Evolutionary conservation across 2,888 invertebrate genomes (phyloP), one percentile per base, ranked within the genome.

Genomic region (Tetranychus piercei): DNA sequence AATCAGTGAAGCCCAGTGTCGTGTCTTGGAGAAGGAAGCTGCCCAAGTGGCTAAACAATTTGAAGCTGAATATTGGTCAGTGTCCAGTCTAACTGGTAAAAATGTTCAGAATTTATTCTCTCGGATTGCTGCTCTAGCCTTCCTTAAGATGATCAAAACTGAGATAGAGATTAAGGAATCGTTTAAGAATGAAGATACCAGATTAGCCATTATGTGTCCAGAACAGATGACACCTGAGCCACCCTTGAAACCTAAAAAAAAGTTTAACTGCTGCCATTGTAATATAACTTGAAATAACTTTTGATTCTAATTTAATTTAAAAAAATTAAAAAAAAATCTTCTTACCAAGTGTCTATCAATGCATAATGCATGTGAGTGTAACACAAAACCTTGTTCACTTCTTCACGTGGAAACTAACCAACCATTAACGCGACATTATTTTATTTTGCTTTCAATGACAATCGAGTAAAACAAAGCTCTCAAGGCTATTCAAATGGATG

Each of bases 101-200:
- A 71, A 71, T 71, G 71, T 71, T 44, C 44, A 71, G 18, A 34
- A 34, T 23, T 20, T 71, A 44, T 71, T 71, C 44, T 44, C 43
- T n/a, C 20, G 44, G 20, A 44, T 71, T 15, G 71, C 71, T 44
- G 71, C 71, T 44, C 18, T 44, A 44, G n/a, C 71, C 4, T 71
- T 71, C 44, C n/a, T 44, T 15, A n/a, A 44, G 5, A 71, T 73
- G 20, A 64, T 73, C 45, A n/a, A 34, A n/a, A 55, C 34, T 9
- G 73, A 73, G 22, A 73, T 64, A 11, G 73, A 73, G 45, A 34
- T 44, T 6, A 72, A 43, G 43, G 72, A 69, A 69, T 69, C 69
- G 20, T 69, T 69, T 22, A 20, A 22, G 11, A 20, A 20, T 22
- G 69, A 69, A 22, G 22, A 55, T 55, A 6, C 55, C 55, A 9